Evolutionary conservation across 1,140 invertebrate genomes (phyloP), one percentile per base, ranked within the genome.

Genomic region (Papilio polytes): DNA sequence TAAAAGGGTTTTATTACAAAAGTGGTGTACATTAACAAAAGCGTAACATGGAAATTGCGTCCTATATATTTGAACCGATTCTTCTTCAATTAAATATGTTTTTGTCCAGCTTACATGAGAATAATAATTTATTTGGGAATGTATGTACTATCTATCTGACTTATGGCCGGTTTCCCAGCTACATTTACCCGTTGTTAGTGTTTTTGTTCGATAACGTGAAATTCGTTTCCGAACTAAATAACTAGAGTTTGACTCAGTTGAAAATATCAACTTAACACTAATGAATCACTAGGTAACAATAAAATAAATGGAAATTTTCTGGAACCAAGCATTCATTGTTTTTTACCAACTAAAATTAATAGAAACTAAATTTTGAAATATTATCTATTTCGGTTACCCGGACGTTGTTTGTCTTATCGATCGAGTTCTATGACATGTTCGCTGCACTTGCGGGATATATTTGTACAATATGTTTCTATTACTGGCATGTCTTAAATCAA

Each of bases 1-100:
- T 66, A 26, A 66, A 66, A 66, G 63, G 63, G 63, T 66, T 66
- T 26, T 31, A 63, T 22, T 63, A 9, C 20, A 20, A 63, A 63
- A 63, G 22, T 26, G 59, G 20, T 63, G 18, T 63, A 20, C 13
- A 66, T 26, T 66, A 66, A 66, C 63, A 66, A 66, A 66, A 26
- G 22, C 26, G 48, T 56, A 56, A 56, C 53, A n/a, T 56, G 53
- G 18, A 18, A 56, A 56, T 56, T 56, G 8, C 53, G 18, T 56
- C n/a, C 53, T 56, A 56, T 56, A 18, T 8, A 20, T 56, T 56
- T n/a, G 53, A 20, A 56, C n/a, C 53, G 53, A 56, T 56, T 56
- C n/a, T n/a, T 56, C 53, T 56, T 20, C 53, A 20, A 56, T 56
- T 20, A 20, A 56, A 56, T 56, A 20, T 56, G n/a, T 8, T 56